Base-by-base conservation (phyloP, 2,797 vertebrate species). In the Tiaroga cobitis region DNA sequence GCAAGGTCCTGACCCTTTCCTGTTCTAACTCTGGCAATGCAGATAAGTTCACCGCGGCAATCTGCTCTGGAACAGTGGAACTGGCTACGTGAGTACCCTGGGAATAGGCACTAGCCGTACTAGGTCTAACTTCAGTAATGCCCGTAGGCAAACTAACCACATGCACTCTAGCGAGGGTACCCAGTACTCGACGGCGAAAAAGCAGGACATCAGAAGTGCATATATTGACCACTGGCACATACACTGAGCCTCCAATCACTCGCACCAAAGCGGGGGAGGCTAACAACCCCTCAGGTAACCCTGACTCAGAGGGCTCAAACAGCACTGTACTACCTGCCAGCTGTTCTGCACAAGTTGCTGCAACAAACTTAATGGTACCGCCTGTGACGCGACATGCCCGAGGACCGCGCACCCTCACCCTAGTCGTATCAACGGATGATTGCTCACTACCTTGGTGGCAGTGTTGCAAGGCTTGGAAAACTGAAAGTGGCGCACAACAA, bases 81-180 rank as follows among this genome's bases (percentile, higher is more conserved):
- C 5, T 19, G 24, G 34, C 34, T 10, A 3, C 21, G 4, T n/a
- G 24, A 24, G 56, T 59, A 24, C 24, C 56, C 4, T 59, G 56
- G n/a, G 24, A 59, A 59, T 39, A 24, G 37, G 2, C 9, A 39
- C 2, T 39, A 11, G 0, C 4, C 0, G 3, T 3, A 5, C 0
- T 21, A 2, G 67, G 37, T 11, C 10, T 39, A 69, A 24, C 19
- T 39, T 69, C 34, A 24, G 34, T 69, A 21, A 69, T 16, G 0
- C 67, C 67, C 5, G 9, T 6, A 0, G 67, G 67, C 37, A 69
- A 69, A 24, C 32, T 68, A 0, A 68, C 65, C 7, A 65, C 34
- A 24, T 39, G 9, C 0, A 69, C 34, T 24, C 10, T 13, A 39
- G 4, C 10, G 3, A 69, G 9, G 1, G 34, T 69, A 10, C 67